Conservation (phyloP, 2,797 vertebrate genomes). For the Erethizon dorsatum region DNA sequence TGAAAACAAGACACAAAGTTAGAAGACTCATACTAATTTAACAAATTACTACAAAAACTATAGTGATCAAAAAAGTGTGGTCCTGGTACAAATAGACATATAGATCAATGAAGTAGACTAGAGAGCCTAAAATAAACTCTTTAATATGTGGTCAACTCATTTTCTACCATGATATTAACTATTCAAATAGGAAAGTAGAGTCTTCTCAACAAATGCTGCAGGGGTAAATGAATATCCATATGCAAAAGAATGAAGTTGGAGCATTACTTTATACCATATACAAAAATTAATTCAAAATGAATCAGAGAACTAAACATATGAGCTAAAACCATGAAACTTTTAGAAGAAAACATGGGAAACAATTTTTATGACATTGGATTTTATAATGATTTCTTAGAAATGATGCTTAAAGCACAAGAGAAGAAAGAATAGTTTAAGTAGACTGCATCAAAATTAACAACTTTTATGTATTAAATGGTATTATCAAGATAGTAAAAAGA, state of each 20-base stretch:
- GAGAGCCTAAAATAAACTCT: background rate
- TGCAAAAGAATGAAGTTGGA: background rate
- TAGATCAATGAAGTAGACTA: background rate
- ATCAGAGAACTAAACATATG: background rate
- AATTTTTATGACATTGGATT: background rate
- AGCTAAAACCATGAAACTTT: background rate
- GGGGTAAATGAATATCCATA: background rate
- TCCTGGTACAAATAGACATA: background rate
- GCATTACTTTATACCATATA: background rate
- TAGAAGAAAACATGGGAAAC: constrained; percentile 31
- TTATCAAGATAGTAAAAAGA: constrained; percentile 11
- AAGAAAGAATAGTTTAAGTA: background rate
- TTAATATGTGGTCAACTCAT: background rate
- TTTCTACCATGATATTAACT: background rate
- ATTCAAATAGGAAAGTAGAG: background rate
- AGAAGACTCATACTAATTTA: background rate
- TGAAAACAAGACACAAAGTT: background rate
- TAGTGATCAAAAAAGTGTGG: background rate
- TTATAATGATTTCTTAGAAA: constrained; percentile 16
- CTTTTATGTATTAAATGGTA: constrained; percentile 24
- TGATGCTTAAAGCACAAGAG: constrained; percentile 7
- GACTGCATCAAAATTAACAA: constrained; percentile 35
- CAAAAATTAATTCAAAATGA: background rate
- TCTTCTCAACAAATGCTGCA: background rate
- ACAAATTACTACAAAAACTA: background rate